Evolutionary conservation across 2,797 vertebrate species (phyloP).

Genomic region (Mallotus villosus): DNA sequence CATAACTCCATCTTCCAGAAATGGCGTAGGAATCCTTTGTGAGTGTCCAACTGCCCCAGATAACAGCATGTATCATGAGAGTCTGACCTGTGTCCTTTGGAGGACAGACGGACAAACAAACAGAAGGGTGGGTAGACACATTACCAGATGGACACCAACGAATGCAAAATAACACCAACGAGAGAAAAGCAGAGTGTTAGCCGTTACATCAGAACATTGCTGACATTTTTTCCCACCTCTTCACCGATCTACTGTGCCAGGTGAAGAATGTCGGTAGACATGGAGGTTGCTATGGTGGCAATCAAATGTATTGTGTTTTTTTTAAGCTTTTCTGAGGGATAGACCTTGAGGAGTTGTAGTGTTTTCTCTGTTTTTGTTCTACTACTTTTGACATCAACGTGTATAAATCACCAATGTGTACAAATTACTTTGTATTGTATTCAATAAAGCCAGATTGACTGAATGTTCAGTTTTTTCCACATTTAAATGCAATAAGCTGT

Average conservation of each 20-base stretch:
- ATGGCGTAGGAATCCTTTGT: slow-evolving; percentile 7
- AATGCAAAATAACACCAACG: background rate
- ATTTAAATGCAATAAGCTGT: too few relatives aligned
- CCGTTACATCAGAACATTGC: slow-evolving; percentile 1
- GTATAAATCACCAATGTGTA: too few relatives aligned
- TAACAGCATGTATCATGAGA: slow-evolving; percentile 23
- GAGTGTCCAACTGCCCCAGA: slow-evolving; percentile 33
- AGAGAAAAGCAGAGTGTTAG: background rate
- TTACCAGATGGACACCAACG: background rate
- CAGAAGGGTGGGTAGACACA: background rate
- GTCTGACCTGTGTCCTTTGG: slow-evolving; percentile 22
- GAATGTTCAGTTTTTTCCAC: too few relatives aligned
- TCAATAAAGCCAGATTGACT: too few relatives aligned
- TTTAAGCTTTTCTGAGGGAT: too few relatives aligned
- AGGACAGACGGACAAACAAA: background rate
- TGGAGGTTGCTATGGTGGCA: slow-evolving; percentile 2
- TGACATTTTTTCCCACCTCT: too few relatives aligned
- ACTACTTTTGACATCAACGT: too few relatives aligned
- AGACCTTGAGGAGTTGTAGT: too few relatives aligned
- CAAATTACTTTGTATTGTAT: too few relatives aligned
- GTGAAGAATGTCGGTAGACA: background rate
- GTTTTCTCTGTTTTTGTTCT: background rate
- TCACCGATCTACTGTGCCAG: background rate
- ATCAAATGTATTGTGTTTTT: background rate
- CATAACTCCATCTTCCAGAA: slow-evolving; percentile 45